phyloP scores from a whole-genome alignment of 2,888 invertebrate genomes.

The Liposcelis brunnea region DNA sequence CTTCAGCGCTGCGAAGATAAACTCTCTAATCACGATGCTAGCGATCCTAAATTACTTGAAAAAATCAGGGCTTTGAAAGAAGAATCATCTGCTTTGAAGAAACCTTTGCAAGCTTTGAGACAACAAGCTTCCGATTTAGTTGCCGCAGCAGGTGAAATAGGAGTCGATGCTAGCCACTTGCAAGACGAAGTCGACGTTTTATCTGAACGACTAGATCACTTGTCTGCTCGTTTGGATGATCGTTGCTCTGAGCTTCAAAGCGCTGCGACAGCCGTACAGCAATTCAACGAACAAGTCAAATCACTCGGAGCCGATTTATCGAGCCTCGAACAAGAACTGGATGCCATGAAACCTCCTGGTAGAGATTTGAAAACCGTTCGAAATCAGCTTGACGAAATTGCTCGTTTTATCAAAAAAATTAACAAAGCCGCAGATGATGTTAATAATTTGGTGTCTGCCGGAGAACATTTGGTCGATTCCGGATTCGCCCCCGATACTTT shows the following conservation, averaged over 20 bases:
- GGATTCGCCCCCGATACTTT: slow-evolving; percentile 73
- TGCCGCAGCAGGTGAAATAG: slow-evolving; percentile 55
- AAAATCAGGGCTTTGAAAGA: slow-evolving; percentile 67
- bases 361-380: slow-evolving; percentile 73
- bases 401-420: slow-evolving; percentile 44
- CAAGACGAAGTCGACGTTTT: slow-evolving; percentile 61
- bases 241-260: slow-evolving; percentile 64
- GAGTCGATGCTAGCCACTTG: slow-evolving; percentile 57
- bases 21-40: slow-evolving; percentile 53
- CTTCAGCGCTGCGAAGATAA: slow-evolving; percentile 81
- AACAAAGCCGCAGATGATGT: slow-evolving; percentile 47
- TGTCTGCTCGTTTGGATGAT: slow-evolving; percentile 59
- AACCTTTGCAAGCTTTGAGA: slow-evolving; percentile 47
- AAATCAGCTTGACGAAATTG: slow-evolving; percentile 65
- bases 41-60: slow-evolving; percentile 69
- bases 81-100: slow-evolving; percentile 59
- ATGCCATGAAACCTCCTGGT: slow-evolving; percentile 69
- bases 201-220: slow-evolving; percentile 55
- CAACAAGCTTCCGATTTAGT: slow-evolving; percentile 60
- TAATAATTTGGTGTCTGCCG: slow-evolving; percentile 18
- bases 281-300: slow-evolving; percentile 79
- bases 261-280: slow-evolving; percentile 69
- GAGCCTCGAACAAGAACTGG: slow-evolving; percentile 66
- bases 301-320: slow-evolving; percentile 55
- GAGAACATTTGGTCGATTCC: slow-evolving; percentile 39